Evolutionary conservation across 1,140 invertebrate genomes (phyloP).

Genomic region (Leptinotarsa defecta): DNA sequence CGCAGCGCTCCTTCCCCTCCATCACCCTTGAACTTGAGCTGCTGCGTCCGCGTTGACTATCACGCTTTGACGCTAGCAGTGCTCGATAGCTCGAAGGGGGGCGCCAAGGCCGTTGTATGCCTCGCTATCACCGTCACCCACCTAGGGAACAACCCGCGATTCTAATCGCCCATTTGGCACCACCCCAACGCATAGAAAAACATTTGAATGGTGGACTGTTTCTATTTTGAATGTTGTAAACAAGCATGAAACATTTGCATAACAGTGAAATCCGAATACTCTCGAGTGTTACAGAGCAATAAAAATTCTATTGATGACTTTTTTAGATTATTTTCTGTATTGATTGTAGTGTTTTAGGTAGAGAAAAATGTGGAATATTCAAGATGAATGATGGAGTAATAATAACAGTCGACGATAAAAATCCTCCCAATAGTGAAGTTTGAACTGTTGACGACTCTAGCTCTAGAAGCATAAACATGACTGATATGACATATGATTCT

Average conservation of each 20-base stretch:
- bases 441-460: too few species aligned
- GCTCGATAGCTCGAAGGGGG: constrained; percentile 43
- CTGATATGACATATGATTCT: too few species aligned
- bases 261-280: not conserved
- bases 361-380: too few species aligned
- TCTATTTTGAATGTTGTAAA: not conserved
- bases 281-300: too few species aligned
- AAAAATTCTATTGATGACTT: too few species aligned
- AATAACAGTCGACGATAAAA: too few species aligned
- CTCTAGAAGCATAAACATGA: too few species aligned
- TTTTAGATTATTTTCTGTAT: too few species aligned
- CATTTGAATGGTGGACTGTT: not conserved
- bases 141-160: constrained; percentile 51
- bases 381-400: too few species aligned
- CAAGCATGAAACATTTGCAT: constrained; percentile 1
- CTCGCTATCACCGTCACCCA: constrained; percentile 37
- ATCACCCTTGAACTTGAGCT: constrained; percentile 72
- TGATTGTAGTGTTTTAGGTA: too few species aligned
- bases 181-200: not conserved
- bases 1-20: constrained; percentile 55
- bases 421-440: too few species aligned
- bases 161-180: constrained; percentile 28
- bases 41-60: constrained; percentile 42
- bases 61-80: constrained; percentile 24
- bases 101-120: constrained; percentile 45